Evolutionary conservation across 2,113 vertebrate genomes (phyloP).

Genomic region (Callaeas wilsoni): DNA sequence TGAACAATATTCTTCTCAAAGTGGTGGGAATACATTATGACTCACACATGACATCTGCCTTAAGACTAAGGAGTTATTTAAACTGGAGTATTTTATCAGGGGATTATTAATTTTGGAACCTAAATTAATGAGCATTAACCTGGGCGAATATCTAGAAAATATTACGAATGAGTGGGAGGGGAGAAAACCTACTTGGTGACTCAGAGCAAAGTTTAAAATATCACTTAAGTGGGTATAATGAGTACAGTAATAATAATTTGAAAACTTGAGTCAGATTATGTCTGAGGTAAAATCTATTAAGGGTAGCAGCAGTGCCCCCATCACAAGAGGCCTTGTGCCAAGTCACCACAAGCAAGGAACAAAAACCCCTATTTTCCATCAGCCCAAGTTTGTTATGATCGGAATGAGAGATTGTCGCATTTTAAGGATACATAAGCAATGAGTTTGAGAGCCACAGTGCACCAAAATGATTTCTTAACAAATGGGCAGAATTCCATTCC

Average conservation of each 20-base stretch:
- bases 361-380: neutral
- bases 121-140: slow-evolving; percentile 29
- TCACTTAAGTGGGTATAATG: neutral
- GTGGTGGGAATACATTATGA: slow-evolving; percentile 34
- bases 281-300: neutral
- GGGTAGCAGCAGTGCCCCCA: neutral
- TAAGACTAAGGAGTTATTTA: neutral
- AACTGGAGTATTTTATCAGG: slow-evolving; percentile 14
- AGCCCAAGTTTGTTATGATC: neutral
- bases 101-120: slow-evolving; percentile 27
- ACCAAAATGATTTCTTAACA: neutral
- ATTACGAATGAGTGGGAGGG: neutral
- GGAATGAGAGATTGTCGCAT: neutral
- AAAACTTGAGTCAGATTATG: neutral
- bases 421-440: neutral
- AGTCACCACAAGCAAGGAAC: neutral
- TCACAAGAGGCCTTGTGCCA: neutral
- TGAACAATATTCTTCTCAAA: slow-evolving; percentile 14
- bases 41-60: slow-evolving; percentile 13
- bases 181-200: neutral
- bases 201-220: neutral
- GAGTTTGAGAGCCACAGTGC: neutral
- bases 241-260: neutral
- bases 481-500: neutral
- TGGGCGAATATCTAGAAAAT: slow-evolving; percentile 4